Percentiles rank a stretch among this genome's conserved stretches.
phyloP scores from a whole-genome alignment of 35 echinoderm and acorn worm species.

The Heliocidaris erythrogramma region DNA sequence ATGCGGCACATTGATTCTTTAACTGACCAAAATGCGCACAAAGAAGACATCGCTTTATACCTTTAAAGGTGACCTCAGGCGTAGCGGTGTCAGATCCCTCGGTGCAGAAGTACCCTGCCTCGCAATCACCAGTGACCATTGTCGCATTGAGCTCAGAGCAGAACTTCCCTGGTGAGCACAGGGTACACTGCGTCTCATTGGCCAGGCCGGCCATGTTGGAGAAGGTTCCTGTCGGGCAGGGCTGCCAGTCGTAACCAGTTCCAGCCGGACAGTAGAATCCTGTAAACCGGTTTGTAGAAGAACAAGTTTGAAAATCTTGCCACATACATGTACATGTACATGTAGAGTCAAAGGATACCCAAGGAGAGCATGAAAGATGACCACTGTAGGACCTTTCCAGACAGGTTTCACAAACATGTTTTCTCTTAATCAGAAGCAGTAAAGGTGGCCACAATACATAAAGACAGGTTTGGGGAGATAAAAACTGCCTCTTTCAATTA shows the following conservation, averaged over 20 bases:
- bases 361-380: no score
- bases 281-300: conserved; percentile 7
- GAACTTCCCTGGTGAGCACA: conserved; percentile 78
- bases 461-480: no score
- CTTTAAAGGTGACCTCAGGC: conserved; percentile 84
- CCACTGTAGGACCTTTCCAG: no score
- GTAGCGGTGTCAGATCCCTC: conserved; percentile 92
- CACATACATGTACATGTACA: no score
- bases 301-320: background rate
- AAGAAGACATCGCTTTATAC: conserved; percentile 22
- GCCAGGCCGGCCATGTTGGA: conserved; percentile 75
- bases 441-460: no score
- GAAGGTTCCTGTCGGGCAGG: conserved; percentile 85
- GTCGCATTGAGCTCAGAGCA: conserved; percentile 84
- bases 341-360: no score
- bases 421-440: no score
- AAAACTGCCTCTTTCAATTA: no score
- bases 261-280: conserved; percentile 94
- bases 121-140: conserved; percentile 71
- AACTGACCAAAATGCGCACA: background rate
- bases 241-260: conserved; percentile 89
- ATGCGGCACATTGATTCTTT: no score
- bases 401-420: no score
- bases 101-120: conserved; percentile 76
- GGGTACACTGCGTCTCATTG: conserved; percentile 80